Evolutionary conservation across 2,888 invertebrate species (phyloP), one percentile per base, ranked within the genome.

Genomic region (Lepidonotus clava): DNA sequence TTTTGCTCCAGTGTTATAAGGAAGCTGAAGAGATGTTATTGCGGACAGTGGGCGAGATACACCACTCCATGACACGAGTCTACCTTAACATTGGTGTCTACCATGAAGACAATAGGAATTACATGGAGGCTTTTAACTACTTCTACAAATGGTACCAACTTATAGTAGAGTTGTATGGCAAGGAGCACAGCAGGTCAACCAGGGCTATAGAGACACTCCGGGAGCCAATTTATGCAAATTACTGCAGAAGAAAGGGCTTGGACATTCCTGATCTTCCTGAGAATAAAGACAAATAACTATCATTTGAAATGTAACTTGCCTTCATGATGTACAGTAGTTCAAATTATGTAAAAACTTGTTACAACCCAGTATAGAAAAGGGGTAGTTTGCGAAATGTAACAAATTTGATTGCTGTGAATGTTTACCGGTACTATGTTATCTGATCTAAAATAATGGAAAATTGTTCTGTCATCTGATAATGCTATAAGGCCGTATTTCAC

Each of bases 21-120:
- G 89, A 92, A 80, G 93, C 93, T 0, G 91, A 92, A 91, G 93
- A 92, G 80, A 89, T 93, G 77, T 91, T 92, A 85, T 92, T 92
- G 92, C 92, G 92, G 88, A 92, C 92, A 91, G 92, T 92, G 86
- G 93, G 93, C 34, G 88, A 89, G 28, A 80, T 87, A 24, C 87
- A 89, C 34, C 87, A 86, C 1, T 51, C 77, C 6, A 89, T 90
- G 53, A 90, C 90, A 0, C 85, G 89, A 0, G 85, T 87, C 18
- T 87, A 89, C 51, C 91, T 91, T 86, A 91, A 91, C 87, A 88
- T 91, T 24, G 91, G 90, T n/a, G 83, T 91, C 1, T 86, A 90
- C 53, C 90, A 90, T 66, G 88, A 89, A 38, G 89, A 89, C 66
- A 89, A 77, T 46, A 89, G 90, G n/a, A 89, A 90, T 28, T 53